Evolutionary conservation across 64 coral and sea anemone genomes (phyloP).

Genomic region (Actinia equina): DNA sequence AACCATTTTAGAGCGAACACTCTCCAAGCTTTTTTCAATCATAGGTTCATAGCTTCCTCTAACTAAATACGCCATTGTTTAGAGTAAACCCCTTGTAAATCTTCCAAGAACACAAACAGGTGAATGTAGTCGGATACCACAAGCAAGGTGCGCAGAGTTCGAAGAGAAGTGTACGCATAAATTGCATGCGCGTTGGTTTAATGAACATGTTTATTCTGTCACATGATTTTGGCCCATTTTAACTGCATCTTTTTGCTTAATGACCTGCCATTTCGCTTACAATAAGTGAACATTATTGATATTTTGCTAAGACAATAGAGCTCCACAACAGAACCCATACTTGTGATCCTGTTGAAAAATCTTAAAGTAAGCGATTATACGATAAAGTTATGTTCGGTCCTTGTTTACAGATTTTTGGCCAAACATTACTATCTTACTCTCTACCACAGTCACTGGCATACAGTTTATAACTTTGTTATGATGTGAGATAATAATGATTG

Average conservation of each 20-base stretch:
- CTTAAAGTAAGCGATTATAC: no score
- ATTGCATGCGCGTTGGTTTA: background rate
- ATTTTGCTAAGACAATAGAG: background rate
- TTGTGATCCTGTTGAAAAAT: no score
- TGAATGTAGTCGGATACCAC: background rate
- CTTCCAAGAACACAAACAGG: background rate
- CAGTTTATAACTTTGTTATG: background rate
- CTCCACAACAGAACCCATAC: no score
- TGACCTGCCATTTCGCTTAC: no score
- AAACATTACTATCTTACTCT: background rate
- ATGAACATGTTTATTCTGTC: background rate
- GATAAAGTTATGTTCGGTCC: no score
- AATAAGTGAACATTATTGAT: background rate
- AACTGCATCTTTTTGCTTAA: background rate
- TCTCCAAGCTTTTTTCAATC: background rate
- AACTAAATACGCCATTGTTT: background rate
- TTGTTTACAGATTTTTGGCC: background rate
- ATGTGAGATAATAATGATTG: background rate
- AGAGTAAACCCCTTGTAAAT: background rate
- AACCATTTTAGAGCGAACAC: background rate
- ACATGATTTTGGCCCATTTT: background rate
- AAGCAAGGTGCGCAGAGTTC: no score
- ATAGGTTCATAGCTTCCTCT: conserved; percentile 6
- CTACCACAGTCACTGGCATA: background rate
- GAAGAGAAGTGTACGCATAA: no score